Base-by-base conservation (phyloP, 1,140 invertebrate species). In the Maniola jurtina region DNA sequence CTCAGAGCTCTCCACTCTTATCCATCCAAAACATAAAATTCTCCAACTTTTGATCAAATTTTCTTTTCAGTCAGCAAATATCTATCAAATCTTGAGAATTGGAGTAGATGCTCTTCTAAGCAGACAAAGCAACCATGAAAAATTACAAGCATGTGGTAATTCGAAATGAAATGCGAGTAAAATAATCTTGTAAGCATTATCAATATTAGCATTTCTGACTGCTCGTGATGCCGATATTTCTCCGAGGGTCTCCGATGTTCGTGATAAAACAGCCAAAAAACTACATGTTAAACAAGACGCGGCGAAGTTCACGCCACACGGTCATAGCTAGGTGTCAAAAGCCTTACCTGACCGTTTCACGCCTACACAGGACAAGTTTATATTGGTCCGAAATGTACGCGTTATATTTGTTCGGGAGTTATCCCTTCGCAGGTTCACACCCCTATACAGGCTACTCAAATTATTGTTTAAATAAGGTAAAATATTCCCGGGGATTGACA, bases 261-360 rank as follows among this genome's bases (percentile, higher is more conserved):
- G 42, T 45, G 42, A 73, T 78, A 75, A 85, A 81, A 84, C 66
- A 84, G 61, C 65, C 65, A 81, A 81, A 88, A 84, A 87, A 82
- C 67, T 64, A 70, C 66, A 76, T 66, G 83, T 77, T 87, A 89
- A 88, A 83, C 74, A 83, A 72, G 79, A 81, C 71, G 87, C 83
- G 86, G 77, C 70, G 79, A 86, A 76, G 81, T 86, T 88, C 83
- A 88, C 87, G 79, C 86, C 75, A 68, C 69, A 67, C 73, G 72
- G 74, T 64, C 72, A 68, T 75, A 73, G 77, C 77, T 87, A 90
- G 87, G 87, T 90, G 87, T 90, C 87, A 90, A 90, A 90, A 90
- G 87, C 83, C 81, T 87, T 90, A 90, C 87, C 86, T 88, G 87
- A 77, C 80, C 82, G 73, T 76, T 81, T 75, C 55, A 84, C 84